Evolutionary conservation across 2,888 invertebrate species (phyloP), one percentile per base, ranked within the genome.

Genomic region (Clepsis dumicolana): DNA sequence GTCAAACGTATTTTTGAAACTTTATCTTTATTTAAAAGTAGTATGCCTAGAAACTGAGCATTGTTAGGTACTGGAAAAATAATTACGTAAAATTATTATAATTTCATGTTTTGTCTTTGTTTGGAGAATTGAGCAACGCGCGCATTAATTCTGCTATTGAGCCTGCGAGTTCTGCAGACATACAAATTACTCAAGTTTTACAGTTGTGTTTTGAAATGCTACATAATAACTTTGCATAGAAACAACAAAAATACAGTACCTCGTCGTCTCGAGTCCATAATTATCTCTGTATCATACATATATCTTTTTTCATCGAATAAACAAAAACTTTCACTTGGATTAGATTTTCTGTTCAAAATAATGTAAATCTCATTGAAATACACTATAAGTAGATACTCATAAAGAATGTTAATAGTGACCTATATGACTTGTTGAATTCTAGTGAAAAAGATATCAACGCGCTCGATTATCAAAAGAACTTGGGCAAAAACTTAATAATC

Each of bases 181-280:
- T 44, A 16, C 41, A 44, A 44, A 65, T 61, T 4, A 61, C 54
- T 61, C 25, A 61, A 27, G 44, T 60, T 44, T 27, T 24, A 3
- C 54, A 21, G 29, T 29, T 48, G 21, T 10, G 27, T 59, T 50
- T 27, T n/a, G 50, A 59, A 59, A 65, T 18, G 0, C 35, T 48
- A 48, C 21, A n/a, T 38, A 38, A 38, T 38, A 12, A 14, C 14
- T 14, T 38, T n/a, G 38, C 3, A 38, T 38, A n/a, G 4, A 38
- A 38, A n/a, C n/a, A 35, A 38, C 38, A n/a, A 1, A 38, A 4
- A 29, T 29, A 8, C 29, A n/a, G n/a, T n/a, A n/a, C n/a, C n/a
- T n/a, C n/a, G n/a, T n/a, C n/a, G n/a, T n/a, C n/a, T n/a, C n/a
- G n/a, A 38, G 38, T 0, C 38, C 38, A 38, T 38, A n/a, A 38